phyloP scores from a whole-genome alignment of 64 coral and sea anemone species.

The Actinia equina region DNA sequence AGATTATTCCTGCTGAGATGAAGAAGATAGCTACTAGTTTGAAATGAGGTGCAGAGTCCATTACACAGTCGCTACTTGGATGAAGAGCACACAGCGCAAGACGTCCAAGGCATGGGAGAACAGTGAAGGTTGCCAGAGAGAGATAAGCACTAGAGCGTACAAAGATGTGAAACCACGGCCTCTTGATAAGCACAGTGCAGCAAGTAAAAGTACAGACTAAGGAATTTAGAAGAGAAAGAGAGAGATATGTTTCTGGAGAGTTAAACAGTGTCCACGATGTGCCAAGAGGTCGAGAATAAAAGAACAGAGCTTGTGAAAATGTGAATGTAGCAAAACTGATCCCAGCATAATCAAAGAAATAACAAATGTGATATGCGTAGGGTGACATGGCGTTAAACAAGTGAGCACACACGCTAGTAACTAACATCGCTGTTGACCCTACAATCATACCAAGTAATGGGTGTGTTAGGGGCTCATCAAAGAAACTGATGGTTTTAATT shows the following conservation, averaged over 20 bases:
- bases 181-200: constrained; percentile 16
- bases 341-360: constrained; percentile 51
- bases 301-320: constrained; percentile 33
- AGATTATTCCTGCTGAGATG: neutral
- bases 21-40: neutral
- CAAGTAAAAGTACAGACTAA: constrained; percentile 39
- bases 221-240: constrained; percentile 31
- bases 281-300: constrained; percentile 39
- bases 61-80: neutral
- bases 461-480: constrained; percentile 16
- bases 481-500: neutral
- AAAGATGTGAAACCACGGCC: constrained; percentile 22
- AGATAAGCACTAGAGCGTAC: constrained; percentile 19
- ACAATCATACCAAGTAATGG: constrained; percentile 23
- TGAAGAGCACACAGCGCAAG: neutral
- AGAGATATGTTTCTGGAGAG: constrained; percentile 28
- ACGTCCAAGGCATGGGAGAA: neutral
- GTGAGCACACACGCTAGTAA: constrained; percentile 28
- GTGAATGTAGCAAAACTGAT: constrained; percentile 48
- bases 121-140: neutral
- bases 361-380: constrained; percentile 32
- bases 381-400: constrained; percentile 47
- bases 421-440: constrained; percentile 20
- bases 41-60: neutral
- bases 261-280: constrained; percentile 42